Evolutionary conservation across 2,888 invertebrate species (phyloP).

Genomic region (Ophion ellenae): DNA sequence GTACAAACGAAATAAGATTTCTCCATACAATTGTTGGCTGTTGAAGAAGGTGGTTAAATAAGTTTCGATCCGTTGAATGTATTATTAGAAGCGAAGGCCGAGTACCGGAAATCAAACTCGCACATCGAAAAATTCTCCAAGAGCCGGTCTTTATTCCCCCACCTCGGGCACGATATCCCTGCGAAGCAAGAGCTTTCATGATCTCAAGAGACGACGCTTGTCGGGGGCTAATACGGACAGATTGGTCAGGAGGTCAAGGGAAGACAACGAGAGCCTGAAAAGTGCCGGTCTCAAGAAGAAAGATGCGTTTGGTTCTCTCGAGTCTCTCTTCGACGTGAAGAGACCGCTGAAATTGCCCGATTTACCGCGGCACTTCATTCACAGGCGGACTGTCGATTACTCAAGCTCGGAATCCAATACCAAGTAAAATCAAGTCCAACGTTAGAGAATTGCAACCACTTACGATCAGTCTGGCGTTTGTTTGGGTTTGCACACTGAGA

Average conservation of each 20-base stretch:
- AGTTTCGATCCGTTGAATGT: background rate
- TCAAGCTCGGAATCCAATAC: conserved; percentile 56
- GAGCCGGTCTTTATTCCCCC: conserved; percentile 45
- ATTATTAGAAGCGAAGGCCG: conserved; percentile 74
- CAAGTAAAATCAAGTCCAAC: background rate
- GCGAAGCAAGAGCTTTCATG: conserved; percentile 72
- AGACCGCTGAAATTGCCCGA: conserved; percentile 75
- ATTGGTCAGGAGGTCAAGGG: conserved; percentile 47
- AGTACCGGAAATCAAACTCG: conserved; percentile 69
- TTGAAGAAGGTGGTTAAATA: background rate
- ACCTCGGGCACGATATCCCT: conserved; percentile 63
- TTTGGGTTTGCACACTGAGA: background rate
- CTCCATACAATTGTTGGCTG: background rate
- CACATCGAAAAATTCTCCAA: conserved; percentile 70
- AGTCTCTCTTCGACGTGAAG: conserved; percentile 78
- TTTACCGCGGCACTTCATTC: conserved; percentile 29
- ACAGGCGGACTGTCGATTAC: conserved; percentile 22
- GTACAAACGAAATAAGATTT: background rate
- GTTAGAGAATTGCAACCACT: background rate
- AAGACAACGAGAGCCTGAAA: conserved; percentile 53
- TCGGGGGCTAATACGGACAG: conserved; percentile 59
- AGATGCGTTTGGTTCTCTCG: conserved; percentile 74
- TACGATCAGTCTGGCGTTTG: background rate
- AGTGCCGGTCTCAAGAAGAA: conserved; percentile 60
- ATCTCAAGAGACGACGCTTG: conserved; percentile 71